Percentiles rank a stretch among this genome's conserved stretches.
Evolutionary conservation across 2,797 vertebrate genomes (phyloP).

Genomic region (Neosilurus hyrtlii): DNA sequence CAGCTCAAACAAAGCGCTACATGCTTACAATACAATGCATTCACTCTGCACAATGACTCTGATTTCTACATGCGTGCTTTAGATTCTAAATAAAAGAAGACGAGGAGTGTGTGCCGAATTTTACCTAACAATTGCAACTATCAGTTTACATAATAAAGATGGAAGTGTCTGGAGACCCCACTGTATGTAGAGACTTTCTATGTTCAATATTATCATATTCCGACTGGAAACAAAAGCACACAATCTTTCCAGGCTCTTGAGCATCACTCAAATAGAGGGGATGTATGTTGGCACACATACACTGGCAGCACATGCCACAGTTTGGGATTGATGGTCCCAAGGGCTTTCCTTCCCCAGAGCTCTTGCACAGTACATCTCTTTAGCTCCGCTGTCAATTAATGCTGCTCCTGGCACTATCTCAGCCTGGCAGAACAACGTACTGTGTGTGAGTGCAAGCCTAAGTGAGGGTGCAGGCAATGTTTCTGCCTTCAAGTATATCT

Average conservation of each 20-base stretch:
- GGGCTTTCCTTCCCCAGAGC: constrained; percentile 24
- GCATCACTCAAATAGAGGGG: neutral
- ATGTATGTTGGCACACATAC: neutral
- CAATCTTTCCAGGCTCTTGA: neutral
- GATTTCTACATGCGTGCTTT: too few species aligned
- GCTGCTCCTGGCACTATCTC: constrained; percentile 38
- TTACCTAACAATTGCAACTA: too few species aligned
- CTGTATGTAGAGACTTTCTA: neutral
- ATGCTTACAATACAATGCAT: too few species aligned
- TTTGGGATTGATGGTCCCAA: constrained; percentile 32
- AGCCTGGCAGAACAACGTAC: constrained; percentile 33
- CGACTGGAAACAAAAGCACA: neutral
- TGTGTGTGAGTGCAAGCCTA: constrained; percentile 11
- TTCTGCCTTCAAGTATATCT: constrained; percentile 45
- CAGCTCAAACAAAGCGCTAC: too few species aligned
- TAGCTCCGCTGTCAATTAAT: constrained; percentile 50
- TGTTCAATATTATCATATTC: neutral
- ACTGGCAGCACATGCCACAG: neutral
- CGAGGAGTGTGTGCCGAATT: too few species aligned
- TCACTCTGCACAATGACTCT: too few species aligned
- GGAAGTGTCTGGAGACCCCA: too few species aligned
- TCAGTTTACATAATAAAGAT: too few species aligned
- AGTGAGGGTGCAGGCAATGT: constrained; percentile 26
- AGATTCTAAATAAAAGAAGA: too few species aligned
- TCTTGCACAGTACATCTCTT: constrained; percentile 37